Evolutionary conservation across 2,888 invertebrate genomes (phyloP), one percentile per base, ranked within the genome.

Genomic region (Pyrrhosoma nymphula): DNA sequence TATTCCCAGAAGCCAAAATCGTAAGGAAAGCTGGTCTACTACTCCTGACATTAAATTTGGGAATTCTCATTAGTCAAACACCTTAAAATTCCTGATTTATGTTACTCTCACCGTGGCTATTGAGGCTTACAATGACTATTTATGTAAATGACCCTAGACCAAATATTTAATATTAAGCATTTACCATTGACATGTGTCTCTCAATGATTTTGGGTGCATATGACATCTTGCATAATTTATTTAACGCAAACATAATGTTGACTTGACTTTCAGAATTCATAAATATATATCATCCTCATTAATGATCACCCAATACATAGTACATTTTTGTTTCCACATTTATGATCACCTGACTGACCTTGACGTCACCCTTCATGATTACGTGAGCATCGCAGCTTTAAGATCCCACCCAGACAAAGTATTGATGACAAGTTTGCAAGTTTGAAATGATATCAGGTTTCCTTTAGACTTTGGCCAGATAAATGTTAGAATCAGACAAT

Each of bases 111-210:
- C 69, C 23, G 39, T 93, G 69, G 93, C 93, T 63, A 63, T 93
- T 69, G 93, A 93, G 93, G 93, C 93, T 93, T 69, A 69, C 69
- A 63, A 26, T 63, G 93, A 93, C 47, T 93, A 93, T 63, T 93
- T 75, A 75, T 75, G 75, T 93, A 39, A 69, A 39, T 63, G 63
- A 93, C 63, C 93, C 93, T 93, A 93, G 63, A 93, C 93, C 93
- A 93, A 93, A 93, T 93, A 93, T 93, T 93, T 63, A n/a, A 60
- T 93, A 47, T 47, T 93, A 93, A 69, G 93, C 93, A 93, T 93
- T 69, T 93, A 93, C 93, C 93, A 93, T 69, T 93, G 60, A 93
- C 63, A 39, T 69, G 47, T 60, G 63, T 47, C 63, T 93, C 69
- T 93, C 20, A 23, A 35, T 69, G 93, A n/a, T 93, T 93, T n/a